Evolutionary conservation across 2,113 vertebrate species (phyloP).

Genomic region (Salminus brasiliensis): DNA sequence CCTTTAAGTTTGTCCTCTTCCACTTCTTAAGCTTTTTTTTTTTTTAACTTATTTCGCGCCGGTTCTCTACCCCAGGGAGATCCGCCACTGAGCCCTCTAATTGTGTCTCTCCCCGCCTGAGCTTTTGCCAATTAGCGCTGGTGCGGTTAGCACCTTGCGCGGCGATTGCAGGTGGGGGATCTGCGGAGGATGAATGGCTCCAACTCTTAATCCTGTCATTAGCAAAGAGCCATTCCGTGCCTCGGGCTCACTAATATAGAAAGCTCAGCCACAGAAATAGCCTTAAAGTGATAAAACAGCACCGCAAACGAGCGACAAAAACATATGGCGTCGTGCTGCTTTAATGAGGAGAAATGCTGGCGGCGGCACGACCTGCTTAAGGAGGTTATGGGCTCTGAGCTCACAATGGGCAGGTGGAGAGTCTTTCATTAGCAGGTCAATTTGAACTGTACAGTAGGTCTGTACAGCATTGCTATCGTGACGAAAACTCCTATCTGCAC

Average conservation of each 20-base stretch:
- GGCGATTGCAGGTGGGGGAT: constrained; percentile 28
- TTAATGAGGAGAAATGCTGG: background rate
- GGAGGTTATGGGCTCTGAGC: background rate
- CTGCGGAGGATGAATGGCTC: constrained; percentile 28
- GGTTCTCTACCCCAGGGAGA: constrained; percentile 38
- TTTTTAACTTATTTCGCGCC: too few relatives aligned
- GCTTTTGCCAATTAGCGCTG: constrained; percentile 41
- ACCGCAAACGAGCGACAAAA: background rate
- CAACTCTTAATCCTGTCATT: constrained; percentile 54
- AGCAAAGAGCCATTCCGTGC: constrained; percentile 33
- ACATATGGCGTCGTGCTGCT: background rate
- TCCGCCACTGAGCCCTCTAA: constrained; percentile 42
- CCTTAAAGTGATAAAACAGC: constrained; percentile 7
- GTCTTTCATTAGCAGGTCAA: background rate
- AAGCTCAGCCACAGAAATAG: constrained; percentile 10
- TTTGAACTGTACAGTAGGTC: background rate
- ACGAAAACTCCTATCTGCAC: too few relatives aligned
- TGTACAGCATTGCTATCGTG: background rate
- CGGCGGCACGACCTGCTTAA: background rate
- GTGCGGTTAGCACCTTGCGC: constrained; percentile 13
- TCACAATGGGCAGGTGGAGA: background rate
- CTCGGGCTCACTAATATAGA: constrained; percentile 25
- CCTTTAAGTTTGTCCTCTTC: constrained; percentile 19
- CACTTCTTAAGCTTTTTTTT: constrained; percentile 31
- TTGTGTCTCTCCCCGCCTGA: constrained; percentile 26